Base-by-base conservation (phyloP, 2,113 vertebrate genomes). In the Sinocyclocheilus grahami region DNA sequence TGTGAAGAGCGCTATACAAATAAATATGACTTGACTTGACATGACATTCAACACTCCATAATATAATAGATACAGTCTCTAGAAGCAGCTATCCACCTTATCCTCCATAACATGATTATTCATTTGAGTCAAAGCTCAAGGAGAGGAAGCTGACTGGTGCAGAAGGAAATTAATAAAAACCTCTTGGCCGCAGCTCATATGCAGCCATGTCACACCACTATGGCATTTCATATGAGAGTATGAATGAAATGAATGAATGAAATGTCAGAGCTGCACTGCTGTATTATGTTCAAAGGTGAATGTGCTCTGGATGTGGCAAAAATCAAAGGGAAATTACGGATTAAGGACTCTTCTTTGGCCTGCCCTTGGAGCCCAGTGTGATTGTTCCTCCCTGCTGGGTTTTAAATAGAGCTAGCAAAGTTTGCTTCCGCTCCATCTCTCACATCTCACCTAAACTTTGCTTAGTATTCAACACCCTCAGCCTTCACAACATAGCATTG, bases 301-400 rank as follows among this genome's bases (percentile, higher is more conserved):
- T 67, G 48, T 76, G 24, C 51, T 51, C 27, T 3, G 71, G 16
- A 33, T 33, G 76, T 87, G 88, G 46, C 22, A 76, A 79, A 89
- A 89, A 89, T 86, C 51, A 74, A 60, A 85, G 55, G 72, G 84
- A 58, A 86, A 86, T 83, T 33, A 53, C 11, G 20, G 89, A 89
- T 92, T 88, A 80, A 48, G 37, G 89, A 89, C 55, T 33, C 58
- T 30, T 60, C 86, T 62, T 48, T 51, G 74, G 12, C 71, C 60
- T 82, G 80, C 62, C 90, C 89, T 90, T 91, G 79, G 58, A 90
- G 80, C 78, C 77, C 74, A 39, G 53, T 86, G 82, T 88, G 87
- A 89, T 91, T 87, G 30, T 88, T 88, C 90, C 87, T 87, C 83
- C 87, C 63, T 48, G 81, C 71, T 86, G 87, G 79, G 80, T 88